These are phyloP conservation scores for Alentia gelatinosa DNA, from an alignment of 2,888 invertebrate species.

Conservation along the genomic window DNA sequence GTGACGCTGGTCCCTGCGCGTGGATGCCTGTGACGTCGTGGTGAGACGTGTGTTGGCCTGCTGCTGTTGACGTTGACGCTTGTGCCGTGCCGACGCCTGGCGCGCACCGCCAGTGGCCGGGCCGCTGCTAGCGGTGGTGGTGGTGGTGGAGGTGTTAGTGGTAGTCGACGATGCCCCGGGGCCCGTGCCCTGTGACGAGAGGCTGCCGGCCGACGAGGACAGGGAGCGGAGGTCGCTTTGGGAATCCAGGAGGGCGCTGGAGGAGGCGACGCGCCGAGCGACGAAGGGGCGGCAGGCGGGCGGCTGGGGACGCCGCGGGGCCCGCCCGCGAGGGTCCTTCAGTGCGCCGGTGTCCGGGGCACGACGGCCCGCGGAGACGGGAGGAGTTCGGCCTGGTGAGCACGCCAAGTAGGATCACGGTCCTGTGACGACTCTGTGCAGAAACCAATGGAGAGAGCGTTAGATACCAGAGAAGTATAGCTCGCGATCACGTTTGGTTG, in stretches of 20 bases:
- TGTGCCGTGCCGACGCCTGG: neutral
- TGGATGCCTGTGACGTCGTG: conserved; percentile 15
- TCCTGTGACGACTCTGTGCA: no score
- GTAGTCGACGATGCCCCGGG: neutral
- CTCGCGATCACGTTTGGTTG: no score
- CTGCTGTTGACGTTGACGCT: neutral
- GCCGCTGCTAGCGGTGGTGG: neutral
- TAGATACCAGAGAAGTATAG: no score
- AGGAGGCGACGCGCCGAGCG: neutral
- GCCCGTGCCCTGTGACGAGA: neutral
- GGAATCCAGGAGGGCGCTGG: conserved; percentile 31
- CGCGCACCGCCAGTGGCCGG: neutral
- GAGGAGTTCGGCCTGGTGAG: no score
- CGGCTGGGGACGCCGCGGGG: neutral
- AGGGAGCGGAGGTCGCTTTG: conserved; percentile 29
- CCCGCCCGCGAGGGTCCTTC: neutral
- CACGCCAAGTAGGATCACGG: no score
- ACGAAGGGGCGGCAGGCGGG: neutral
- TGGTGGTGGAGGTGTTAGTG: neutral
- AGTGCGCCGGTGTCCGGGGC: neutral
- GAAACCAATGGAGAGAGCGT: no score
- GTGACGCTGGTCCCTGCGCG: conserved; percentile 1
- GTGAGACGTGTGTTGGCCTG: neutral
- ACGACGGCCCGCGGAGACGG: neutral
- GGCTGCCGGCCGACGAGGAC: neutral